Base-by-base conservation (phyloP, 2,888 invertebrate species). In the Isotomurus palustris region DNA sequence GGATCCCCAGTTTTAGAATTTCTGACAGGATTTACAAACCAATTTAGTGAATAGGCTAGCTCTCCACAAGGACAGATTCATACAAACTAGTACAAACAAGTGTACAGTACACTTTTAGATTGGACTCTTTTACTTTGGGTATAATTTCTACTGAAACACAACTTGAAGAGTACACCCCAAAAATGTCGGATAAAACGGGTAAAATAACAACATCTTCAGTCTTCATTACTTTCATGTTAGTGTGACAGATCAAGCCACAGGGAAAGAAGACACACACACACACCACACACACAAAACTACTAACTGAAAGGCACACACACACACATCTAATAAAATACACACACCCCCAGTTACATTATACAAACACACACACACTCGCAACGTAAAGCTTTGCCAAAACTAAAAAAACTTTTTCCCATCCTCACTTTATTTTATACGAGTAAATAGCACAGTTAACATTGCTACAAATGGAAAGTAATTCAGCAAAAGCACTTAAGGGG, bases 141-240 rank as follows among this genome's bases (percentile, higher is more conserved):
- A n/a, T n/a, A n/a, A n/a, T n/a, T n/a, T n/a, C n/a, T n/a, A n/a
- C n/a, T n/a, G n/a, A n/a, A n/a, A n/a, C n/a, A n/a, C n/a, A n/a
- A n/a, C n/a, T n/a, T n/a, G n/a, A n/a, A n/a, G n/a, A n/a, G n/a
- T n/a, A n/a, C n/a, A n/a, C n/a, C n/a, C n/a, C n/a, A 74, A 29
- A 71, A 71, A 4, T 17, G 19, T 8, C 17, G 38, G n/a, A 14
- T 14, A 14, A 61, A 58, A 41, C 71, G 22, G 28, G 32, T 35
- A 35, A n/a, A 32, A 35, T 32, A 47, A 27, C 35, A 49, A 49
- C 32, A 49, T 49, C 17, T 35, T 49, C 29, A 32, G 32, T 49
- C 49, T 49, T 35, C 49, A 49, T 49, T 49, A 49, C n/a, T 32
- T 49, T 21, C 49, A 29, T 49, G 49, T 49, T 49, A 49, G 49